phyloP scores from a whole-genome alignment of 2,797 vertebrate genomes.

The Thaleichthys pacificus region DNA sequence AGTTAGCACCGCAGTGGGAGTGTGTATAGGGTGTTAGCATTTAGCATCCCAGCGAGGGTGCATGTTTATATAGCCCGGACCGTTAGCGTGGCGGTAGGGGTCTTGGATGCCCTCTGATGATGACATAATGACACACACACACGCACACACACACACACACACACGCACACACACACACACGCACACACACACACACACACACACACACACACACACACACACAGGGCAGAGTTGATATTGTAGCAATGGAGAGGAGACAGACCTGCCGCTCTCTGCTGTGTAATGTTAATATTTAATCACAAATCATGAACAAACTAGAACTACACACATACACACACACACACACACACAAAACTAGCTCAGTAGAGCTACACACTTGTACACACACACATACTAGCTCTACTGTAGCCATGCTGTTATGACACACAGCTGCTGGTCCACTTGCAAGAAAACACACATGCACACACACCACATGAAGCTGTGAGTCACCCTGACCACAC shows the following conservation, averaged over 20 bases:
- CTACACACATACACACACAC: background rate
- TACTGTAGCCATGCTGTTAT: too few species aligned
- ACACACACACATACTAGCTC: background rate
- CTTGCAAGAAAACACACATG: too few species aligned
- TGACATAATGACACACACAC: background rate
- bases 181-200: background rate
- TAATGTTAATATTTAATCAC: background rate
- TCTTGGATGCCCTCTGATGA: background rate
- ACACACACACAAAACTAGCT: background rate
- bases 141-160: background rate
- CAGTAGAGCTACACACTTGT: background rate
- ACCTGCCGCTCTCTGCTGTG: background rate
- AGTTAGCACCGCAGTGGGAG: background rate
- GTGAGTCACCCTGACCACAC: background rate
- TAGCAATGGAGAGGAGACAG: background rate
- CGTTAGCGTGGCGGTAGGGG: background rate
- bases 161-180: background rate
- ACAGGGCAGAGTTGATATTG: background rate
- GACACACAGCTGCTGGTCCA: too few species aligned
- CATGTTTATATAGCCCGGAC: background rate
- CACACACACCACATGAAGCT: background rate
- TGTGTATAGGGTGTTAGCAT: background rate
- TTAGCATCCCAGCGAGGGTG: background rate
- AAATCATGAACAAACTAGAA: background rate
- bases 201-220: background rate